Conservation (phyloP, 1,140 invertebrate species). For the Sycobia sp. region DNA sequence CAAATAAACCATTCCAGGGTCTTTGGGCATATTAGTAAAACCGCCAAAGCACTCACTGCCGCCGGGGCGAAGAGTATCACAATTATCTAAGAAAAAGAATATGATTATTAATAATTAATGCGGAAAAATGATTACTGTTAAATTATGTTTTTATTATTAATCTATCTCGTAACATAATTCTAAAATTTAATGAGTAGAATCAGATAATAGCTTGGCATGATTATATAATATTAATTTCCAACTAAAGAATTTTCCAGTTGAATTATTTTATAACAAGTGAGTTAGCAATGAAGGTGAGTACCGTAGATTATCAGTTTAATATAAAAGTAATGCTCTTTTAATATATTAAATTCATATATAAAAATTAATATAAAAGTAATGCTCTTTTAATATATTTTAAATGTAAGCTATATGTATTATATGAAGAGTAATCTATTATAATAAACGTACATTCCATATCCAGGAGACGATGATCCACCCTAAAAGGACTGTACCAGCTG, state of each 20-base stretch:
- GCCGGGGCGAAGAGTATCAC: constrained; percentile 40
- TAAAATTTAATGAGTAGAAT: background rate
- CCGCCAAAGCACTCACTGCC: constrained; percentile 37
- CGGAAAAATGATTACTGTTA: too few relatives aligned
- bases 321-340: background rate
- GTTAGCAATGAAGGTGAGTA: too few relatives aligned
- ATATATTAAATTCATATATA: background rate
- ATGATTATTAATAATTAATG: background rate
- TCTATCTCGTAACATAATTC: background rate
- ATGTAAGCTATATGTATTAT: background rate
- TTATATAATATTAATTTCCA: background rate
- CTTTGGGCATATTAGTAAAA: constrained; percentile 45
- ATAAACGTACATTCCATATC: constrained; percentile 43
- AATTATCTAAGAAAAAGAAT: constrained; percentile 37
- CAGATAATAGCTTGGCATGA: background rate
- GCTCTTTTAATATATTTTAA: background rate
- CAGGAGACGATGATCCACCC: constrained; percentile 48
- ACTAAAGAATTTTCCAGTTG: too few relatives aligned
- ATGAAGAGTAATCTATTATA: background rate
- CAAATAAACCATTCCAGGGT: constrained; percentile 40
- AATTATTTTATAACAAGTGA: background rate
- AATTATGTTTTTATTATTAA: background rate
- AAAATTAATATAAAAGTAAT: background rate
- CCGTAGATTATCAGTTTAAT: too few relatives aligned
- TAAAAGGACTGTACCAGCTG: constrained; percentile 44